A percentile compares a stretch with the other conserved stretches of the same genome.
These are phyloP conservation scores for Panzeria rudis DNA, from an alignment of 2,888 invertebrate species.

Conservation along the genomic window DNA sequence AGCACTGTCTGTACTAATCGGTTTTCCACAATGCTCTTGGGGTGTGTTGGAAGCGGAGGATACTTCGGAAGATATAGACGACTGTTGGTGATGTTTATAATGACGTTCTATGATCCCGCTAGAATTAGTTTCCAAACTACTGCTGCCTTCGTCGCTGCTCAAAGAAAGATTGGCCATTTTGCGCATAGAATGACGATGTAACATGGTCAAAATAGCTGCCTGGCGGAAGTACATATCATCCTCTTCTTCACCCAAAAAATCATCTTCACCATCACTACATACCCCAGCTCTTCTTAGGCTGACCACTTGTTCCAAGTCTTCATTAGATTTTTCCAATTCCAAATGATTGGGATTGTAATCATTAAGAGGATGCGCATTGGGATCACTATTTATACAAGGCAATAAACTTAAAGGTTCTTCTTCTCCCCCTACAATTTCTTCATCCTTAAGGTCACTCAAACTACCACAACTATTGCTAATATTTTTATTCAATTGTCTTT, in stretches of 20 bases:
- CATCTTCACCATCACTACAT: conserved; percentile 80
- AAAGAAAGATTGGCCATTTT: conserved; percentile 77
- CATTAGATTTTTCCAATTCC: neutral
- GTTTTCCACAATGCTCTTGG: conserved; percentile 65
- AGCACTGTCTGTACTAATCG: conserved; percentile 84
- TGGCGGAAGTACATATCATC: conserved; percentile 82
- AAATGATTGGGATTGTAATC: conserved; percentile 74
- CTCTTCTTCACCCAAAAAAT: conserved; percentile 79
- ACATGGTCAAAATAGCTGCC: conserved; percentile 81
- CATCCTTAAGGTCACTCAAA: conserved; percentile 78
- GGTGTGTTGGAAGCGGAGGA: conserved; percentile 74
- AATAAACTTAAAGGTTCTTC: conserved; percentile 79
- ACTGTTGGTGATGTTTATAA: conserved; percentile 79
- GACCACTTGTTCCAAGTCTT: conserved; percentile 63
- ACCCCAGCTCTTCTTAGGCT: conserved; percentile 77
- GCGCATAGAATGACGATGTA: conserved; percentile 82
- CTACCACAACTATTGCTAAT: conserved; percentile 79
- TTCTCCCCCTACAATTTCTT: conserved; percentile 73
- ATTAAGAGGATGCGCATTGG: conserved; percentile 78
- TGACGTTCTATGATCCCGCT: conserved; percentile 53
- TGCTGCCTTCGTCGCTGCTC: conserved; percentile 79
- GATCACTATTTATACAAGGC: conserved; percentile 80
- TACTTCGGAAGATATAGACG: conserved; percentile 79
- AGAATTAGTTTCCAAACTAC: conserved; percentile 75
- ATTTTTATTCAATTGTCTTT: conserved; percentile 82